Percentiles rank a stretch among this genome's conserved stretches.
phyloP scores from a whole-genome alignment of 2,888 invertebrate species.

The Torymus aiolomorphi region DNA sequence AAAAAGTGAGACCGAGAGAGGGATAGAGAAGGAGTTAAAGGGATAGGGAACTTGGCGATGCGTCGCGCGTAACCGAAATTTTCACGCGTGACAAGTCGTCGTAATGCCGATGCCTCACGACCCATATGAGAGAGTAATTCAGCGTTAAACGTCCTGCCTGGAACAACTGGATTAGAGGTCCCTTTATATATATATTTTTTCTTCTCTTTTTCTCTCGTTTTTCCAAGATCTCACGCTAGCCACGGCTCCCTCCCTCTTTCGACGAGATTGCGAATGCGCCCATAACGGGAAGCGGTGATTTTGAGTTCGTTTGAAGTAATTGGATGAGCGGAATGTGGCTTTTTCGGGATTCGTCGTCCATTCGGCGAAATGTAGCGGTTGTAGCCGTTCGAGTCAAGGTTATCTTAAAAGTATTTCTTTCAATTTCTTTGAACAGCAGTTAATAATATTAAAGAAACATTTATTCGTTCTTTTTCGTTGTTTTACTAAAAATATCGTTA shows the following conservation, averaged over 20 bases:
- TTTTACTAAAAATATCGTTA: too few relatives aligned
- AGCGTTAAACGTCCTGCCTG: constrained; percentile 9
- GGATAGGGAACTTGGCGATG: constrained; percentile 42
- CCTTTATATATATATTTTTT: background rate
- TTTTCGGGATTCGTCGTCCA: background rate
- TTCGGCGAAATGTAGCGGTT: too few relatives aligned
- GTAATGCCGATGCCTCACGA: constrained; percentile 16
- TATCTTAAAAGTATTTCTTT: too few relatives aligned
- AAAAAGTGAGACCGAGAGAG: too few relatives aligned
- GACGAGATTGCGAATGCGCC: constrained; percentile 12
- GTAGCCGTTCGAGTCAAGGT: too few relatives aligned
- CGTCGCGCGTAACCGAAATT: constrained; percentile 23
- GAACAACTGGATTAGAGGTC: constrained; percentile 26
- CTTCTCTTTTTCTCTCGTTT: background rate
- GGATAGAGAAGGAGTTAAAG: background rate
- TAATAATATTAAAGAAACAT: too few relatives aligned
- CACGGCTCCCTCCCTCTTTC: background rate
- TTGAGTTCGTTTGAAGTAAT: constrained; percentile 30
- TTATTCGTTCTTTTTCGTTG: too few relatives aligned
- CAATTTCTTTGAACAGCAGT: too few relatives aligned
- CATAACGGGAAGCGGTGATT: constrained; percentile 20
- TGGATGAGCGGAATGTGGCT: constrained; percentile 15
- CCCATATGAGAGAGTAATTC: constrained; percentile 18
- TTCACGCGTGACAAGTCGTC: constrained; percentile 29
- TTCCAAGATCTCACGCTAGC: background rate